Evolutionary conservation across 2,888 invertebrate species (phyloP).

Genomic region (Imbricaverruca yamaguchii): DNA sequence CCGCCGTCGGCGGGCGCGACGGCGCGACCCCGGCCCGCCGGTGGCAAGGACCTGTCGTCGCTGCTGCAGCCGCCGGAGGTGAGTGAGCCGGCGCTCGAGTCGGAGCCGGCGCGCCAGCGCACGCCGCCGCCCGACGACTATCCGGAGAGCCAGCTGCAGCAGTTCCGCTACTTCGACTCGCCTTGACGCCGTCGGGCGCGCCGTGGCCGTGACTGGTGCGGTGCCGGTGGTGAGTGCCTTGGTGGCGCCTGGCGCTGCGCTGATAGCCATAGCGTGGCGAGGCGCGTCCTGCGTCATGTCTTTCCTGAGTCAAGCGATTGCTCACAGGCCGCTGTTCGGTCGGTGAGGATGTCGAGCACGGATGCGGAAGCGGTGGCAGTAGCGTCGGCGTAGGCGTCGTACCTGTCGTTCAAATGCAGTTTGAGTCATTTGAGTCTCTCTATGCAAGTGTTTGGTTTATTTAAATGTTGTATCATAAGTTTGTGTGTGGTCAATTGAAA

Average conservation of each 20-base stretch:
- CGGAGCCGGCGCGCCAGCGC: not conserved
- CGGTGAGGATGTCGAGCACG: not conserved
- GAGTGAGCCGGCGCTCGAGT: not conserved
- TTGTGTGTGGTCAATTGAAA: too few species aligned
- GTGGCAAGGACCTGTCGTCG: constrained; percentile 10
- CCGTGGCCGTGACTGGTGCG: not conserved
- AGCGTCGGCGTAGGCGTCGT: too few species aligned
- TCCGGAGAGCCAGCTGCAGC: not conserved
- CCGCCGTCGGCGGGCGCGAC: not conserved
- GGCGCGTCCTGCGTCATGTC: too few species aligned
- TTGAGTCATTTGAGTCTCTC: too few species aligned
- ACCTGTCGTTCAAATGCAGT: too few species aligned
- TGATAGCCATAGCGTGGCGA: too few species aligned
- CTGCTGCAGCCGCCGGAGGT: not conserved
- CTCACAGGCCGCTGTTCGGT: not conserved
- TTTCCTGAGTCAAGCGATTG: too few species aligned
- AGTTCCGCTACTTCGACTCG: not conserved
- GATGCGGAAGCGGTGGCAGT: not conserved
- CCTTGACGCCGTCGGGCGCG: not conserved
- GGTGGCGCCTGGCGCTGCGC: not conserved
- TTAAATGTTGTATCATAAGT: too few species aligned
- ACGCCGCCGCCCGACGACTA: not conserved
- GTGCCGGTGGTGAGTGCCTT: not conserved
- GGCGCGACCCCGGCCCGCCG: too few species aligned
- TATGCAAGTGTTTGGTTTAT: too few species aligned